phyloP scores from a whole-genome alignment of 2,797 vertebrate species.

The Hyperoplus lanceolatus region DNA sequence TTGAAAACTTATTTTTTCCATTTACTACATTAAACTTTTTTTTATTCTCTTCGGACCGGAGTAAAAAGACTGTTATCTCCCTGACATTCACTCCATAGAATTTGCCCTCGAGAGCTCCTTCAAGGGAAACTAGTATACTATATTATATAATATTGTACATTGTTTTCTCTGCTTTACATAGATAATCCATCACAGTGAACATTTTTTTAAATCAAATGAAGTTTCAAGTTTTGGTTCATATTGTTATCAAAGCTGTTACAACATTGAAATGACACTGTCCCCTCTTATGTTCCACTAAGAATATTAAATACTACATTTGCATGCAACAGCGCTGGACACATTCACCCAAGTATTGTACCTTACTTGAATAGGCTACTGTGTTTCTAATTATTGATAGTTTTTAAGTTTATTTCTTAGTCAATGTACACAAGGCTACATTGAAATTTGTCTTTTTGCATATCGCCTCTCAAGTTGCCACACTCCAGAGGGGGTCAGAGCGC shows the following conservation, averaged over 20 bases:
- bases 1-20: constrained; percentile 5
- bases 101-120: constrained; percentile 23
- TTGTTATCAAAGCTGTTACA: constrained; percentile 3
- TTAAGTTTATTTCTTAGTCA: too few relatives aligned
- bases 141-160: background rate
- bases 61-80: constrained; percentile 12
- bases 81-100: constrained; percentile 21
- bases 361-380: too few relatives aligned
- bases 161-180: constrained; percentile 23
- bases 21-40: background rate
- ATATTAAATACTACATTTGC: too few relatives aligned
- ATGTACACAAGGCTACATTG: too few relatives aligned
- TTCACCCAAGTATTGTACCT: too few relatives aligned
- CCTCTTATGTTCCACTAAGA: background rate
- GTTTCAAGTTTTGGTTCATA: constrained; percentile 10
- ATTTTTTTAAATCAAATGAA: constrained; percentile 28
- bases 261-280: background rate
- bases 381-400: too few relatives aligned
- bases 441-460: too few relatives aligned
- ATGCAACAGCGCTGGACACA: too few relatives aligned
- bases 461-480: too few relatives aligned
- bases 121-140: background rate
- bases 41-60: background rate
- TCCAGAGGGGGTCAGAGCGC: too few relatives aligned
- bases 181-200: constrained; percentile 26